These are phyloP conservation scores for Danio jaintianensis DNA, from an alignment of 2,797 vertebrate genomes.

Conservation along the genomic window DNA sequence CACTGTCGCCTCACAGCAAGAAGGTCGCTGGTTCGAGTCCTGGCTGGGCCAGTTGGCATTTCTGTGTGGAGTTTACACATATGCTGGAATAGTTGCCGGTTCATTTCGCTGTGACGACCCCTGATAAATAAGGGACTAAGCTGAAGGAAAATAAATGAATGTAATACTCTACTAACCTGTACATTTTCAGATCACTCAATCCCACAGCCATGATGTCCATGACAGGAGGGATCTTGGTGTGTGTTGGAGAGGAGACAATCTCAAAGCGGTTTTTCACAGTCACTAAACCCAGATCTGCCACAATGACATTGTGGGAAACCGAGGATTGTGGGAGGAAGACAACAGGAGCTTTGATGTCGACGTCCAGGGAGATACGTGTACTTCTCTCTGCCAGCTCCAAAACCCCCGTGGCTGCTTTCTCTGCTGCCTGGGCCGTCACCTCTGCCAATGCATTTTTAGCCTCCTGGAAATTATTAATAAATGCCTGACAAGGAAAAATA, in stretches of 20 bases:
- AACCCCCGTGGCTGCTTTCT: constrained; percentile 93
- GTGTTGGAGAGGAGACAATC: constrained; percentile 78
- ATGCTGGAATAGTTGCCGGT: too few species aligned
- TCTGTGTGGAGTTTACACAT: too few species aligned
- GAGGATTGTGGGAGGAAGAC: constrained; percentile 95
- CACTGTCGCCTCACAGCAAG: too few species aligned
- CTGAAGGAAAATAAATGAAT: too few species aligned
- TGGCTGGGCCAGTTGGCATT: too few species aligned
- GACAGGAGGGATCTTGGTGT: constrained; percentile 85
- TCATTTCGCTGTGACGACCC: too few species aligned
- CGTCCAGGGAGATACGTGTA: constrained; percentile 85
- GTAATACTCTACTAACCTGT: constrained; percentile 79
- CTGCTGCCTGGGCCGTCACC: constrained; percentile 93
- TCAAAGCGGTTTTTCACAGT: constrained; percentile 89
- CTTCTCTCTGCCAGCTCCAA: constrained; percentile 91
- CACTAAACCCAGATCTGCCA: constrained; percentile 92
- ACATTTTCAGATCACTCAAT: constrained; percentile 93
- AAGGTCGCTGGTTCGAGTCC: too few species aligned
- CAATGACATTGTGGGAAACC: constrained; percentile 88
- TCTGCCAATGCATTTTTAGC: constrained; percentile 93
- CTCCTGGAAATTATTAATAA: constrained; percentile 95
- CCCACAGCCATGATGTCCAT: constrained; percentile 90
- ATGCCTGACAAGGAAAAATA: constrained; percentile 76
- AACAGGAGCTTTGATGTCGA: constrained; percentile 94
- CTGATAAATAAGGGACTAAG: too few species aligned